Percentiles rank a stretch among this genome's conserved stretches.
phyloP scores from a whole-genome alignment of 37 sponge, comb jelly and placozoan genomes.

The Halisarca cf. caerulea region DNA sequence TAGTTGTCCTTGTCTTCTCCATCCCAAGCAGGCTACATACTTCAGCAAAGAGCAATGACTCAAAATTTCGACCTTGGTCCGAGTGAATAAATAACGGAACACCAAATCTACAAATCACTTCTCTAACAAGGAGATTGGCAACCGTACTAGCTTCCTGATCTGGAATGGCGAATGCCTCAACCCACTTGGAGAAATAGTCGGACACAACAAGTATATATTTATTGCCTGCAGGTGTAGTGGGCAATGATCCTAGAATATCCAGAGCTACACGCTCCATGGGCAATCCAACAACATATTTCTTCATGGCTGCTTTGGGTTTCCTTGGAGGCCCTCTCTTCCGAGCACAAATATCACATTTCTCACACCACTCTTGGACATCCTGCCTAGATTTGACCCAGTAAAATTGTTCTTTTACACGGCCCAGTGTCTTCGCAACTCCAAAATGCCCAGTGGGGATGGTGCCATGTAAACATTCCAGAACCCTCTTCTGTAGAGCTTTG shows the following conservation, averaged over 20 bases:
- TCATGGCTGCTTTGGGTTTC: conserved; percentile 1
- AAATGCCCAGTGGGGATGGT: conserved; percentile 17
- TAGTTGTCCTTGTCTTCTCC: too few species aligned
- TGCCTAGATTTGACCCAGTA: conserved; percentile 16
- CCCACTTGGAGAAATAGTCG: too few species aligned
- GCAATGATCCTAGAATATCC: conserved; percentile 26
- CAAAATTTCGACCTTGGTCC: too few species aligned
- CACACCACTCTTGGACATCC: conserved; percentile 27
- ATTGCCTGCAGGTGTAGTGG: too few species aligned
- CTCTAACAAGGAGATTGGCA: too few species aligned
- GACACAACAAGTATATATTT: too few species aligned
- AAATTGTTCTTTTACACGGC: neutral
- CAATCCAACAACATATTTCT: neutral
- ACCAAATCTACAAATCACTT: too few species aligned
- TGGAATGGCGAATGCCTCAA: too few species aligned
- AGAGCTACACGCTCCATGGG: conserved; percentile 38
- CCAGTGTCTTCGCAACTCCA: conserved; percentile 27
- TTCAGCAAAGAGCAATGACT: too few species aligned
- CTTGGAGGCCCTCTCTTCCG: neutral
- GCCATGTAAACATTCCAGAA: conserved; percentile 9
- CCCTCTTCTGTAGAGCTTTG: neutral
- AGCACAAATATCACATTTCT: conserved; percentile 33
- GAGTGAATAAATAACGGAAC: too few species aligned
- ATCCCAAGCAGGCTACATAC: too few species aligned
- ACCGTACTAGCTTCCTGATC: too few species aligned